Base-by-base conservation (phyloP, 2,113 vertebrate genomes). In the Larimichthys crocea region DNA sequence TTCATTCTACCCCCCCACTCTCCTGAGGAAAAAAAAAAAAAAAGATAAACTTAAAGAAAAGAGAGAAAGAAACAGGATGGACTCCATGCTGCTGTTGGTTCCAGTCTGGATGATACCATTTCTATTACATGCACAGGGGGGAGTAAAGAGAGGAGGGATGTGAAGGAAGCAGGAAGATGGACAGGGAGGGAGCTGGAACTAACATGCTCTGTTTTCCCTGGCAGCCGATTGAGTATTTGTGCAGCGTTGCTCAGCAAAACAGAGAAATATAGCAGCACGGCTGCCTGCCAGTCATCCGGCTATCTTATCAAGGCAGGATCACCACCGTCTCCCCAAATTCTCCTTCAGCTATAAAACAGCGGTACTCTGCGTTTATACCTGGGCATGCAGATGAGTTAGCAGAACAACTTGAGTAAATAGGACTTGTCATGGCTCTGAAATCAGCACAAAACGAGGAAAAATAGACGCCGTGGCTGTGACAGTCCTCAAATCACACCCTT, bases 181-280 rank as follows among this genome's bases (percentile, higher is more conserved):
- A 84, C 75, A 40, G 85, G 57, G 68, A 56, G 68, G 62, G 46
- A 65, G 61, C 57, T 72, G 69, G 85, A 91, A 76, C 68, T 66
- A 84, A 82, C 82, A 60, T 24, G 83, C 71, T 71, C n/a, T 74
- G 83, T 90, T 89, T 90, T 88, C 77, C 44, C 77, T 88, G 84
- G 79, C 79, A 79, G 66, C 0, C 12, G 44, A 68, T 31, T n/a
- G 42, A 24, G 55, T 76, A 49, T 77, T 81, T 87, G 68, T 74
- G 84, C 81, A 71, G 75, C 3, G 19, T 52, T 73, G 80, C 59
- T 84, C 82, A 85, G 82, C 82, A 78, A 82, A 87, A 84, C 80
- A 79, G 52, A 77, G 65, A 44, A 57, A 24, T 19, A 20, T 40
- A 76, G 83, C 70, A 74, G 74, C 68, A 31, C 73, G 57, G 61